Base-by-base conservation (phyloP, 64 coral and sea anemone species). In the Acropora yongei region DNA sequence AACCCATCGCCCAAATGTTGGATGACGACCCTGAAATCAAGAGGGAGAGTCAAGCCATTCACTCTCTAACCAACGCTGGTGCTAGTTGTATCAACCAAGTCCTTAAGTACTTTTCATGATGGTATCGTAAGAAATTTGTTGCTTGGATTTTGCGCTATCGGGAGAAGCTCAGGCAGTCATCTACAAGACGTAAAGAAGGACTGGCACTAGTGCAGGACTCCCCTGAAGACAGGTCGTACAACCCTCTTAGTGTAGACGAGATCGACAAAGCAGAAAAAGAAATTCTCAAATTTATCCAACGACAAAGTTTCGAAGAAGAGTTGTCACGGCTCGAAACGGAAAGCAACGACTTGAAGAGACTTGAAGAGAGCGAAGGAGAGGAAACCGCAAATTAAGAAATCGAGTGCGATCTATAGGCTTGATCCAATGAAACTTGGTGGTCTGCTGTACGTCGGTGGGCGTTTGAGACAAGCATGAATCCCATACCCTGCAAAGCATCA, bases 401-500 rank as follows among this genome's bases (percentile, higher is more conserved):
- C 30, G 30, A 30, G 30, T 30, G 30, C 30, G 30, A 30, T 30
- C 30, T 30, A 30, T 30, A 30, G 30, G 30, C 30, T 30, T 30
- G 30, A 30, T 30, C 30, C 30, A 30, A 30, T 30, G 30, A 30
- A 30, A 30, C 30, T 30, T 30, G 30, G 30, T 30, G 30, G 30
- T 30, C 30, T 30, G 30, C 30, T 30, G 30, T 30, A 30, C 30
- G 30, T 30, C 30, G 30, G 30, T 30, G 30, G 30, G 30, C 30
- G 30, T 30, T 30, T 30, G 30, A 30, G 30, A 30, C 30, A 30
- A 30, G 30, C 30, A 30, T 30, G 30, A 30, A 30, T 30, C 6
- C 13, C 42, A 53, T 20, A 82, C 57, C 57, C 83, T 1, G 78
- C 72, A 53, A 94, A 94, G 73, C 87, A 90, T 65, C 93, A 66